Evolutionary conservation across 1,140 invertebrate genomes (phyloP), one percentile per base, ranked within the genome.

Genomic region (Oreohelix idahoensis): DNA sequence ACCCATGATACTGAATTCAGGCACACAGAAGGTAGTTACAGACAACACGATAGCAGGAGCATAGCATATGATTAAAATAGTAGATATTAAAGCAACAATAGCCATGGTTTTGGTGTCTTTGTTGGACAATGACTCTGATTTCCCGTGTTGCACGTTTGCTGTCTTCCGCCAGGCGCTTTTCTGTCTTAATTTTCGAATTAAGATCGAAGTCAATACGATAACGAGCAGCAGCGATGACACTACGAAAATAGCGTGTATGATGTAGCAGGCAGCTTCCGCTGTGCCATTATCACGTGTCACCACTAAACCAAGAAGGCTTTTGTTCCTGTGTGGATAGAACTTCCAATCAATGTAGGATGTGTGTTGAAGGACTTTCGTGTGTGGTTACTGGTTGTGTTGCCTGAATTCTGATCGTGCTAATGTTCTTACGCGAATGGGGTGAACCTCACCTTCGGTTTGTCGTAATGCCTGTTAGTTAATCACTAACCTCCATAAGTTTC

Each of bases 271-370:
- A 35, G 4, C 15, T 42, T 74, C 39, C 23, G 38, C 39, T n/a
- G 10, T n/a, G 10, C 11, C 29, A 10, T 10, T 42, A 8, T 42
- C 36, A 32, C 35, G 5, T 8, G 5, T 15, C 8, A 74, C 23
- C 4, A 38, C 39, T 10, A 74, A 42, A 10, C 71, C 71, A 42
- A 74, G 35, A 13, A 74, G 71, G 4, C 11, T 74, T 42, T 4
- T 74, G 36, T 74, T 74, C 32, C 32, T 39, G 15, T 39, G 8
- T 11, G 71, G 71, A 36, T 38, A 36, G 11, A 35, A 74, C 26
- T 74, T 74, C 71, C 71, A 74, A 36, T 74, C 71, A 26, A 74
- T 23, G 38, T 15, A 74, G 4, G 71, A 23, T n/a, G n/a, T n/a
- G n/a, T n/a, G n/a, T n/a, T n/a, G n/a, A n/a, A n/a, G n/a, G n/a